Percentiles rank a stretch among this genome's conserved stretches.
phyloP scores from a whole-genome alignment of 2,797 vertebrate species.

The Myripristis murdjan region DNA sequence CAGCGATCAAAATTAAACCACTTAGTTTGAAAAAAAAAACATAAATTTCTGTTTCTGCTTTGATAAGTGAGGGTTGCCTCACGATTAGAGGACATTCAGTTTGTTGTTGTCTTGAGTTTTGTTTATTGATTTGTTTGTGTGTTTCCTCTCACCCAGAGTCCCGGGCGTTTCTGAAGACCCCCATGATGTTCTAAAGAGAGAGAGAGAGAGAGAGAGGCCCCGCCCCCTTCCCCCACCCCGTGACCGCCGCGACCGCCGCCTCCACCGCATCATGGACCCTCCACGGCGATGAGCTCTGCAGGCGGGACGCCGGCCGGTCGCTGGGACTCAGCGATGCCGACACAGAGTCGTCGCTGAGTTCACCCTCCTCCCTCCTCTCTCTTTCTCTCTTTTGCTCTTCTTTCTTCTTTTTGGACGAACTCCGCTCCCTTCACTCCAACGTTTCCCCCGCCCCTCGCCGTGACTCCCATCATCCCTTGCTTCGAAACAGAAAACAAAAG shows the following conservation, averaged over 20 bases:
- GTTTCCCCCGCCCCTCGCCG: slow-evolving; percentile 31
- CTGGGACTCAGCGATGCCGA: too few relatives aligned
- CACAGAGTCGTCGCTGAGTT: too few relatives aligned
- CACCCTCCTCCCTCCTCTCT: slow-evolving; percentile 21
- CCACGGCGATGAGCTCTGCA: slow-evolving; percentile 19
- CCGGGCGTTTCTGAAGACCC: slow-evolving; percentile 79
- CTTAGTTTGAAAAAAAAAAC: too few relatives aligned
- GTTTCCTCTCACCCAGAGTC: slow-evolving; percentile 63
- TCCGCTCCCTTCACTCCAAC: slow-evolving; percentile 45
- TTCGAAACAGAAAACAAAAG: slow-evolving; percentile 9
- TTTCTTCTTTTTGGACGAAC: slow-evolving; percentile 56
- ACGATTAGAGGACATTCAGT: too few relatives aligned
- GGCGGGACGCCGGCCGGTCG: too few relatives aligned
- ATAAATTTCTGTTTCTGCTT: too few relatives aligned
- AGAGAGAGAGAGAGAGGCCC: slow-evolving; percentile 35
- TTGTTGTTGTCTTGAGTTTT: too few relatives aligned
- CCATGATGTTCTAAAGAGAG: slow-evolving; percentile 84
- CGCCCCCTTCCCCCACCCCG: slow-evolving; percentile 51
- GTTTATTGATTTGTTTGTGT: neutral
- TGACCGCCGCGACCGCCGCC: slow-evolving; percentile 34
- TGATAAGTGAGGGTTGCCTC: too few relatives aligned
- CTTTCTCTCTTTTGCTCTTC: slow-evolving; percentile 21
- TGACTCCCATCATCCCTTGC: slow-evolving; percentile 19
- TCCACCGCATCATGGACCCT: neutral
- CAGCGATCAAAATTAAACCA: too few relatives aligned